Evolutionary conservation across 1,140 invertebrate genomes (phyloP).

Genomic region (Linepithema humile): DNA sequence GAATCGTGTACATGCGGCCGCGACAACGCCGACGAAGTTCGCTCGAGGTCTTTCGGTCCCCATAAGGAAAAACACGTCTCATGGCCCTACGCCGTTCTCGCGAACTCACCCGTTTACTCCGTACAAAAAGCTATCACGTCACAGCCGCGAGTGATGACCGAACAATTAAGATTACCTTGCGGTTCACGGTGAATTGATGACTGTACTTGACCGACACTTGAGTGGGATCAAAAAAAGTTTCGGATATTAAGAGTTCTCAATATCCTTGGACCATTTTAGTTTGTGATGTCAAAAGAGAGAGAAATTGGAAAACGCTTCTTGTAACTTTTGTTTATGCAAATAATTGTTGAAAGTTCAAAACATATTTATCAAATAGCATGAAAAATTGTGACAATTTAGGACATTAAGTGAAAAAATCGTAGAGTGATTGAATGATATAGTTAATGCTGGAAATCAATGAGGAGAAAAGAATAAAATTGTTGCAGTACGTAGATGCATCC

Average conservation of each 20-base stretch:
- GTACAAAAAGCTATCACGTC: conserved; percentile 65
- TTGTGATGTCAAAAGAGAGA: neutral
- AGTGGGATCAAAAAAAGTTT: neutral
- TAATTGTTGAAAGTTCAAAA: neutral
- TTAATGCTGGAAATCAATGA: neutral
- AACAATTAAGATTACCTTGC: conserved; percentile 54
- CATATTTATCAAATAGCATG: neutral
- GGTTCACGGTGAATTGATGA: conserved; percentile 2
- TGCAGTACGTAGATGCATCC: neutral
- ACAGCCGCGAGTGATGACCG: conserved; percentile 40
- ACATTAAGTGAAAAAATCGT: neutral
- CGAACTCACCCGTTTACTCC: conserved; percentile 67
- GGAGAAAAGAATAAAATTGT: neutral
- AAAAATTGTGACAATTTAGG: neutral
- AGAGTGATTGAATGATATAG: conserved; percentile 6
- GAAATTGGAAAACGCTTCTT: neutral
- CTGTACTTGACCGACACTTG: conserved; percentile 24
- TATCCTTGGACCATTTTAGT: neutral
- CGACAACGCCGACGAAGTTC: conserved; percentile 26
- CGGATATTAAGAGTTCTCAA: neutral
- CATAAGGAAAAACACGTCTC: conserved; percentile 72
- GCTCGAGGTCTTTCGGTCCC: conserved; percentile 60
- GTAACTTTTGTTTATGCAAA: neutral
- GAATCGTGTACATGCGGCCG: conserved; percentile 10
- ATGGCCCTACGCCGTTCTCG: conserved; percentile 17